Evolutionary conservation across 2,888 invertebrate species (phyloP).

Genomic region (Agrilus cyanescens): DNA sequence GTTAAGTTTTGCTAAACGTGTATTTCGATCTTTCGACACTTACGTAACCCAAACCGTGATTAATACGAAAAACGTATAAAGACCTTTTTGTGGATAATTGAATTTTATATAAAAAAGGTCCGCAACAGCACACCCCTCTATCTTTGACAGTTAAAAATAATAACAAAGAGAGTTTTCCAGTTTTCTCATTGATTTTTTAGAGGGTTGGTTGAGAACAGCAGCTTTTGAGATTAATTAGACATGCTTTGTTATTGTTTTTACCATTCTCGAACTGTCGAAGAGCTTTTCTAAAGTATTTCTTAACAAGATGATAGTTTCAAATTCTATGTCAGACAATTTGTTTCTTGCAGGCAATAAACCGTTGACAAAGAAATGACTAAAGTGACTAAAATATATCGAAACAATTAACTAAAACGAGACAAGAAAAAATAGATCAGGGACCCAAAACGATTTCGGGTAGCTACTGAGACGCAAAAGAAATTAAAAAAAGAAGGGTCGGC

Average conservation of each 20-base stretch:
- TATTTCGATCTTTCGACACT: too few relatives aligned
- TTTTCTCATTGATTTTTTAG: neutral
- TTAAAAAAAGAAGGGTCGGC: slow-evolving; percentile 24
- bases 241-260: too few relatives aligned
- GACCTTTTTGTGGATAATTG: too few relatives aligned
- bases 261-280: too few relatives aligned
- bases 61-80: too few relatives aligned
- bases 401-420: slow-evolving; percentile 32
- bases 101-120: too few relatives aligned
- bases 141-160: neutral
- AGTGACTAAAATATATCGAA: slow-evolving; percentile 28
- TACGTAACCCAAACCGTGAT: too few relatives aligned
- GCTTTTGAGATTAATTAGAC: too few relatives aligned
- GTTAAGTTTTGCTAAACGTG: neutral
- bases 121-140: neutral
- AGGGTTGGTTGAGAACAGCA: too few relatives aligned
- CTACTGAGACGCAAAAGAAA: slow-evolving; percentile 27
- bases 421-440: slow-evolving; percentile 28
- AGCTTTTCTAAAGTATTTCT: too few relatives aligned
- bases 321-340: too few relatives aligned
- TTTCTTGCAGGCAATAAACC: neutral
- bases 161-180: neutral
- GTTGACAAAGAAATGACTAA: slow-evolving; percentile 19
- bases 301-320: too few relatives aligned
- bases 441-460: slow-evolving; percentile 22